A percentile compares a stretch with the other conserved stretches of the same genome.
These are phyloP conservation scores for Daktulosphaira vitifoliae DNA, from an alignment of 1,140 invertebrate species.

Conservation along the genomic window DNA sequence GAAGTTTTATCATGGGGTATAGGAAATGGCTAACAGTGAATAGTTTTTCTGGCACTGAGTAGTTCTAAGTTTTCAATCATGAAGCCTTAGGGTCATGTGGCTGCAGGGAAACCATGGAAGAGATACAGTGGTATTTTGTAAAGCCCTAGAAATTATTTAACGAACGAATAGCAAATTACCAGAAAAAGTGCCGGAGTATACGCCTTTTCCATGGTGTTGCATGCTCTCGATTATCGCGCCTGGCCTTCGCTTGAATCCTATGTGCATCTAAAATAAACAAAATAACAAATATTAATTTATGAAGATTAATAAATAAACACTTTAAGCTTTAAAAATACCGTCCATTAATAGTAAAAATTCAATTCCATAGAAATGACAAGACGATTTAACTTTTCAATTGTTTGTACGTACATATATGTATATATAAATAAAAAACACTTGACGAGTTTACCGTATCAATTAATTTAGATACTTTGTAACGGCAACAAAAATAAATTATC, in stretches of 20 bases:
- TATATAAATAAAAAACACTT: too few relatives aligned
- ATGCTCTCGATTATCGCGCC: conserved; percentile 86
- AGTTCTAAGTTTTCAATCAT: conserved; percentile 28
- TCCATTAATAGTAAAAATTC: too few relatives aligned
- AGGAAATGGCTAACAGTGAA: background rate
- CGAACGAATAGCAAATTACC: conserved; percentile 33
- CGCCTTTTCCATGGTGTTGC: conserved; percentile 86
- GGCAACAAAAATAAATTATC: too few relatives aligned
- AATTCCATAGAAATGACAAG: too few relatives aligned
- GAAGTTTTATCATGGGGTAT: too few relatives aligned
- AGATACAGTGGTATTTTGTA: conserved; percentile 1
- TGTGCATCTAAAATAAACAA: conserved; percentile 36
- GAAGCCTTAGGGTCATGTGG: conserved; percentile 22
- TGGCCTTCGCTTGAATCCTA: conserved; percentile 45
- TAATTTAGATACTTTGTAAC: too few relatives aligned
- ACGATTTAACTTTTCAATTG: too few relatives aligned
- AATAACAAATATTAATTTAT: background rate
- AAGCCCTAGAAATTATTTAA: conserved; percentile 25
- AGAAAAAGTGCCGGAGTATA: conserved; percentile 63
- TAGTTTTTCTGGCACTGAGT: too few relatives aligned
- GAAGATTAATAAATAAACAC: background rate
- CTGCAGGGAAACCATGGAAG: conserved; percentile 27
- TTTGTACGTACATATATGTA: too few relatives aligned
- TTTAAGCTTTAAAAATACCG: background rate
- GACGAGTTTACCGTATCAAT: too few relatives aligned